phyloP scores from a whole-genome alignment of 2,113 vertebrate genomes.

The Mugil cephalus region DNA sequence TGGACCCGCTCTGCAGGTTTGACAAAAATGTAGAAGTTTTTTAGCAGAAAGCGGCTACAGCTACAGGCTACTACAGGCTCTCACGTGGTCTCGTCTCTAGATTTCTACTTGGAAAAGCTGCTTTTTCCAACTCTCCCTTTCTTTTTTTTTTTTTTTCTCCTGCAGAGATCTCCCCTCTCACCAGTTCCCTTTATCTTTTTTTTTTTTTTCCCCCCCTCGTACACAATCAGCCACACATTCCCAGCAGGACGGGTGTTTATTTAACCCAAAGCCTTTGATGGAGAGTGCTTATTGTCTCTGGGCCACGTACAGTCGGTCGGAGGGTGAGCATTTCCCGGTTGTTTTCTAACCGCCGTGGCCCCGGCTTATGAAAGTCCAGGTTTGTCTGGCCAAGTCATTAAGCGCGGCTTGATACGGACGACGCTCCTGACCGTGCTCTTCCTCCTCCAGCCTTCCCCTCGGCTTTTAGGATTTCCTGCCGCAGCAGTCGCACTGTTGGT shows the following conservation, averaged over 20 bases:
- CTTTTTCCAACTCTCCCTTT: conserved; percentile 6
- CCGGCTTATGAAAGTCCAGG: conserved; percentile 21
- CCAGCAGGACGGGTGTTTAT: conserved; percentile 55
- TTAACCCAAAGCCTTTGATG: conserved; percentile 61
- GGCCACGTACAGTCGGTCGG: conserved; percentile 24
- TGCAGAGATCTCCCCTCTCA: conserved; percentile 12
- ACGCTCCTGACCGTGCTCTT: conserved; percentile 28
- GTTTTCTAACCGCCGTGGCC: conserved; percentile 26
- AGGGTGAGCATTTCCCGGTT: conserved; percentile 58
- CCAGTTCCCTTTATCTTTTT: conserved; percentile 28
- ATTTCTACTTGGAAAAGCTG: not conserved
- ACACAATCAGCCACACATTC: conserved; percentile 48
- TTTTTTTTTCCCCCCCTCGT: not conserved
- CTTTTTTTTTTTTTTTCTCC: conserved; percentile 5
- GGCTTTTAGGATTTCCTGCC: conserved; percentile 23
- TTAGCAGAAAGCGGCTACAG: too few relatives aligned
- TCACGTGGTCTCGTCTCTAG: not conserved
- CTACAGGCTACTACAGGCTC: too few relatives aligned
- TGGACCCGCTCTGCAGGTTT: conserved; percentile 1
- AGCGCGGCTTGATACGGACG: conserved; percentile 20
- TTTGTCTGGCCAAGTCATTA: conserved; percentile 61
- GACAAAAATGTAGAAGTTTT: too few relatives aligned
- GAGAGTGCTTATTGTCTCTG: conserved; percentile 51
- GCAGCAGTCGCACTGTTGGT: conserved; percentile 6
- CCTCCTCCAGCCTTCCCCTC: conserved; percentile 37